Base-by-base conservation (phyloP, 1,140 invertebrate species). In the Zaprionus ghesquierei region DNA sequence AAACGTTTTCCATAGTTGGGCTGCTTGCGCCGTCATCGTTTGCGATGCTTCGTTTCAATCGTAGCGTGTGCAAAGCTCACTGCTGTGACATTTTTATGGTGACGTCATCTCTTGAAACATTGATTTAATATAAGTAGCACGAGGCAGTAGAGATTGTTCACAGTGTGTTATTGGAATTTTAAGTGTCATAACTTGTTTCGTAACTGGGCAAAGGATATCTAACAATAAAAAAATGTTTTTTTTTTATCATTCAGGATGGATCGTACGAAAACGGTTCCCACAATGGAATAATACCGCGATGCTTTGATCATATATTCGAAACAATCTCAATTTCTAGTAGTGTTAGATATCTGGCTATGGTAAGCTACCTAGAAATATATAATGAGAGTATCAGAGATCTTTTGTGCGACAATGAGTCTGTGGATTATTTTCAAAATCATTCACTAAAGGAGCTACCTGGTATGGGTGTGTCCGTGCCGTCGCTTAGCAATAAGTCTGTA, bases 321-420 rank as follows among this genome's bases (percentile, higher is more conserved):
- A 96, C 97, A 0, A 98, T 98, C 31, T 95, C 96, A 8, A 96
- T 97, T 0, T 94, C 96, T 10, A 95, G 95, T 49, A 94, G 95
- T 64, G 95, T 95, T 18, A 97, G 97, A 91, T 99, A 96, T 92
- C 93, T 99, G 44, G 96, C 98, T 0, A 93, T 98, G 60, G 95
- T 97, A n/a, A 98, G 96, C 53, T 99, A 98, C 91, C 93, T 98
- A 41, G 98, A 99, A 92, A 98, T 98, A 49, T 98, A 98, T 92
- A 98, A 98, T 92, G 97, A 98, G 93, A 96, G 96, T 89, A 95
- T 98, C 62, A 92, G 96, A 46, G 97, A 97, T 92, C 92, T 97
- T 6, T 91, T 97, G 0, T 46, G 41, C 41, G 41, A 20, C 18
- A 90, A 85, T 75, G 64, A 78, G 20, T 61, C 64, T 18, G 68